Base-by-base conservation (phyloP, 92 coral and sea anemone species). In the Meandrina meandrites region DNA sequence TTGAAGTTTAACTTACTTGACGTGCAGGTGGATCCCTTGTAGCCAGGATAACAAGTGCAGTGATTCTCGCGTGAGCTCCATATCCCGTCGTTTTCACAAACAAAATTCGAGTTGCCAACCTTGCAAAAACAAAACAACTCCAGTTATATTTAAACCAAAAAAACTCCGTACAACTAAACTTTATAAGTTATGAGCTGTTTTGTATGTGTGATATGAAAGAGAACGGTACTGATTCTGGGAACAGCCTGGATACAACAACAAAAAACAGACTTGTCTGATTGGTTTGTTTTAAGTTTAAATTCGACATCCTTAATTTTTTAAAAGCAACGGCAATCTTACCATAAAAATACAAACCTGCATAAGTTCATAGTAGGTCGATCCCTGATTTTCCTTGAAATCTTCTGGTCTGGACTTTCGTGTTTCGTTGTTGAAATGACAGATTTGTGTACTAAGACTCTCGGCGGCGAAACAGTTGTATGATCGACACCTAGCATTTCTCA, bases 401-500 rank as follows among this genome's bases (percentile, higher is more conserved):
- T 47, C 64, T 17, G 85, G 84, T 30, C 28, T 79, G 30, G 89
- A 86, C 31, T 13, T 24, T 19, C 84, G 37, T n/a, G 84, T 78
- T 79, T 79, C 79, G 5, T 37, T 62, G 17, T 79, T 78, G 31
- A 86, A 51, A 14, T 69, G 27, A 51, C 85, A 86, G 77, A 35
- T 18, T 22, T 62, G 34, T 3, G 35, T 37, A 18, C 31, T 9
- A 0, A 17, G 15, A 48, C 36, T 56, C 78, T 37, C 51, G 1
- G 67, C 19, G 19, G n/a, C 24, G 22, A 51, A 36, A 50, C 79
- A 86, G 84, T 78, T 86, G 78, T 69, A 86, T 66, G 89, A 86
- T 48, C 31, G 89, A n/a, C 89, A 86, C 13, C 84, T 67, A 17
- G 50, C 72, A 47, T 69, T 47, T 79, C 79, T 67, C 84, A 71